Percentiles rank a stretch among this genome's conserved stretches.
phyloP scores from a whole-genome alignment of 2,888 invertebrate species.

The Pedicia rivosa region DNA sequence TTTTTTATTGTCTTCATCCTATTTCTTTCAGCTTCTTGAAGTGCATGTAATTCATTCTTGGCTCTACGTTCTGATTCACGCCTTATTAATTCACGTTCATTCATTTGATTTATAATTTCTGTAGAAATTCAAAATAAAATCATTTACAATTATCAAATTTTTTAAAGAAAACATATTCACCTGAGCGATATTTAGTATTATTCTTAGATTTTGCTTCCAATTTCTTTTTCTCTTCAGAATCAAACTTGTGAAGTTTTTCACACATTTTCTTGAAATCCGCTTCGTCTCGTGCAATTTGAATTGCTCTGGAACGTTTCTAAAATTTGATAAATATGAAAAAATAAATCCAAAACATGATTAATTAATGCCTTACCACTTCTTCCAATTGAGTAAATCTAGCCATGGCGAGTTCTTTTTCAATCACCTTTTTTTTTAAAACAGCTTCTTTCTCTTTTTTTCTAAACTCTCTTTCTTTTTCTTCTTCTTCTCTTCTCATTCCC shows the following conservation, averaged over 20 bases:
- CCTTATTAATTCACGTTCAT: constrained; percentile 23
- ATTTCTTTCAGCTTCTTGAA: constrained; percentile 23
- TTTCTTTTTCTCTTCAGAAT: constrained; percentile 20
- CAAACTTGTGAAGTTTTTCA: constrained; percentile 23
- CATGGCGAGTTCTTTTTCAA: constrained; percentile 22
- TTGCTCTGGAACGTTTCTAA: constrained; percentile 21
- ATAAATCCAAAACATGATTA: not conserved
- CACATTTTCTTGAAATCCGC: constrained; percentile 23
- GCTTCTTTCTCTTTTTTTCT: constrained; percentile 25
- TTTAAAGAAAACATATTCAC: not conserved
- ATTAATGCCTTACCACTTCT: constrained; percentile 15
- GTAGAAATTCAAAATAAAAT: constrained; percentile 4
- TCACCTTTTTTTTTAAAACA: constrained; percentile 20
- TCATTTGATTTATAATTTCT: constrained; percentile 28
- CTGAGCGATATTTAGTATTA: constrained; percentile 20
- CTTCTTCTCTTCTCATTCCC: constrained; percentile 24
- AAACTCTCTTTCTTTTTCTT: constrained; percentile 29
- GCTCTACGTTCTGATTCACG: constrained; percentile 20
- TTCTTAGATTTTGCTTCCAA: constrained; percentile 18
- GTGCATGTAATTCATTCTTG: constrained; percentile 21
- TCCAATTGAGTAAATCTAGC: constrained; percentile 23
- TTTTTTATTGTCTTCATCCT: constrained; percentile 24
- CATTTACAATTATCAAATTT: not conserved
- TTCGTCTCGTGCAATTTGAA: constrained; percentile 26
- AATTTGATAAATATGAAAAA: not conserved